Percentiles rank a stretch among this genome's conserved stretches.
Conservation (phyloP, 2,888 invertebrate species). For the Microplitis manilae region DNA sequence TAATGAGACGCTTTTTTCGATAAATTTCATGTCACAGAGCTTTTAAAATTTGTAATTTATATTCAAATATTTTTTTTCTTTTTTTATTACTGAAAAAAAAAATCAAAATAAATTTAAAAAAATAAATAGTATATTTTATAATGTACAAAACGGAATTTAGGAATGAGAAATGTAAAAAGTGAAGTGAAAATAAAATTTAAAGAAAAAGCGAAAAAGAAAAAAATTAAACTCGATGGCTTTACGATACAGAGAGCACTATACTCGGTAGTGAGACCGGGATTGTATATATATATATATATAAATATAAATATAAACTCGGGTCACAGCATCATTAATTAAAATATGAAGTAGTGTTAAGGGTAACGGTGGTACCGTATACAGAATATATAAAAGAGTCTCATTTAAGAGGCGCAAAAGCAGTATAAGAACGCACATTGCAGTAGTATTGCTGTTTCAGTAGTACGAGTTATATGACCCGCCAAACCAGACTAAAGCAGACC, state of each 20-base stretch:
- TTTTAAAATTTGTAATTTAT: background rate
- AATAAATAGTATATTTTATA: background rate
- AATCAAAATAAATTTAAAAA: background rate
- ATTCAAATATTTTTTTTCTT: background rate
- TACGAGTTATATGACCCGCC: too few relatives aligned
- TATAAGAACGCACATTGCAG: background rate
- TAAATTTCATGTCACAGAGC: too few relatives aligned
- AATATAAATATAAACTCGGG: background rate
- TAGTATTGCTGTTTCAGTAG: too few relatives aligned
- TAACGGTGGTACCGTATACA: slow-evolving; percentile 50
- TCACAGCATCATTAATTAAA: slow-evolving; percentile 40
- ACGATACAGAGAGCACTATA: background rate
- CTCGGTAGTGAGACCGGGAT: too few relatives aligned
- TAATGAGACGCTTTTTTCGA: too few relatives aligned
- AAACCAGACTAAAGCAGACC: too few relatives aligned
- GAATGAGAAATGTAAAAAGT: background rate
- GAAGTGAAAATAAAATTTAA: too few relatives aligned
- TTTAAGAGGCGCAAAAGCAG: slow-evolving; percentile 52
- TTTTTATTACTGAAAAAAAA: background rate
- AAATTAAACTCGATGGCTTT: background rate
- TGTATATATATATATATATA: slow-evolving; percentile 3
- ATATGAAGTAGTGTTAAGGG: slow-evolving; percentile 27
- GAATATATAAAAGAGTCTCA: slow-evolving; percentile 64
- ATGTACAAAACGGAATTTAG: background rate
- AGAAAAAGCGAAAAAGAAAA: background rate